A percentile compares a stretch with the other conserved stretches of the same genome.
Evolutionary conservation across 2,113 vertebrate genomes (phyloP).

Genomic region (Aplodontia rufa): DNA sequence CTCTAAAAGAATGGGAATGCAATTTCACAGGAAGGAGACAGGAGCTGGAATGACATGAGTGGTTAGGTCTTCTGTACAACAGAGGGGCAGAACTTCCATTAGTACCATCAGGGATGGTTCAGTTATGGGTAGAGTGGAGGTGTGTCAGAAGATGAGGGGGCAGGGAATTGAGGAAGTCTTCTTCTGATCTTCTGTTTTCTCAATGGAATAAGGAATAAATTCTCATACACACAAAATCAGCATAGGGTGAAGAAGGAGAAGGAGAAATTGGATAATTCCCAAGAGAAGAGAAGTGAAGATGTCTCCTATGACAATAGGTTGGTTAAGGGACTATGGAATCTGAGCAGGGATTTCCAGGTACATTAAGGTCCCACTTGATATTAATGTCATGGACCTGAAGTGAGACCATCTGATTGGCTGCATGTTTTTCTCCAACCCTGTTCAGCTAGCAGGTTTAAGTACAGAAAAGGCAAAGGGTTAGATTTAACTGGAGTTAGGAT

Average conservation of each 20-base stretch:
- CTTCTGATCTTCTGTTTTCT: neutral
- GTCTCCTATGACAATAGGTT: neutral
- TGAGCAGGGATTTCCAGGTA: neutral
- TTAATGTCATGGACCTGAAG: neutral
- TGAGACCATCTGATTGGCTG: neutral
- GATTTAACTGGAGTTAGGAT: neutral
- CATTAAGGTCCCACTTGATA: neutral
- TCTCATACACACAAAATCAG: neutral
- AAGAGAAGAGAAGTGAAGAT: neutral
- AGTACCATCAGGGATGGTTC: no score
- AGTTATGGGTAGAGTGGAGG: neutral
- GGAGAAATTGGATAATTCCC: neutral
- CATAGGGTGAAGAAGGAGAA: neutral
- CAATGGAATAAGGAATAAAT: neutral
- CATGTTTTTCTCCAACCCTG: neutral
- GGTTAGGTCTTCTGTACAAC: neutral
- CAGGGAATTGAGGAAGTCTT: neutral
- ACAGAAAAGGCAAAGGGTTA: neutral
- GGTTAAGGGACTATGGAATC: neutral
- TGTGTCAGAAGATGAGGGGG: neutral
- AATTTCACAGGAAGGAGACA: neutral
- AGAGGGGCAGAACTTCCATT: neutral
- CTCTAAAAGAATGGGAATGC: neutral
- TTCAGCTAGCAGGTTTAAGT: neutral
- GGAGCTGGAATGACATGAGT: neutral